These are phyloP conservation scores for Intellagama lesueurii DNA, from an alignment of 2,797 vertebrate genomes.

Conservation along the genomic window DNA sequence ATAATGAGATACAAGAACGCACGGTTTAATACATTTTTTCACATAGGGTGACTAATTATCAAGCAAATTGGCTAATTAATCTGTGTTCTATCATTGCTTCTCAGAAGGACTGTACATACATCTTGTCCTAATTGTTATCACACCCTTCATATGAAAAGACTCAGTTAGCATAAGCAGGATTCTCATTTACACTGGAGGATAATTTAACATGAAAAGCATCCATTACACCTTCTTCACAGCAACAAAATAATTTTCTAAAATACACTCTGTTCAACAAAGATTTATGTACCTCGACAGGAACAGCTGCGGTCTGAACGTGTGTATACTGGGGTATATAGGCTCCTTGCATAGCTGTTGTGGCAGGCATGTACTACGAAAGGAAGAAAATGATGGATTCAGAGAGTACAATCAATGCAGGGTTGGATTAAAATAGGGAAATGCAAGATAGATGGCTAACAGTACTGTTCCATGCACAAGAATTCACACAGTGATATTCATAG, in stretches of 20 bases:
- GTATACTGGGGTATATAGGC: conserved; percentile 94
- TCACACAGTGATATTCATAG: too few species aligned
- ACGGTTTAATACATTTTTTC: background rate
- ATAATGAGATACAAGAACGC: background rate
- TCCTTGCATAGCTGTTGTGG: conserved; percentile 95
- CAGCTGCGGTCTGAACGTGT: conserved; percentile 89
- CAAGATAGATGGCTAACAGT: background rate
- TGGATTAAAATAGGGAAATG: background rate
- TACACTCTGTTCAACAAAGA: background rate
- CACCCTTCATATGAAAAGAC: background rate
- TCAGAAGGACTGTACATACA: background rate
- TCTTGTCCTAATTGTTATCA: background rate
- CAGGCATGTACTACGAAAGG: conserved; percentile 90
- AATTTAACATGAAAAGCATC: conserved; percentile 23
- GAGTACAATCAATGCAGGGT: background rate
- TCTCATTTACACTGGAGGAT: background rate
- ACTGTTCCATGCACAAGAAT: too few species aligned
- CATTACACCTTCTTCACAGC: background rate
- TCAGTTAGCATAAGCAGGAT: background rate
- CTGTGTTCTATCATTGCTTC: background rate
- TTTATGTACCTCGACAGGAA: conserved; percentile 91
- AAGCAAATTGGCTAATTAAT: background rate
- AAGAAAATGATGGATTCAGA: conserved; percentile 45
- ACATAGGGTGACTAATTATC: background rate
- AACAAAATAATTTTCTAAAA: background rate